Percentiles rank a stretch among this genome's conserved stretches.
phyloP scores from a whole-genome alignment of 2,113 vertebrate genomes.

The Himantopus leucocephalus region DNA sequence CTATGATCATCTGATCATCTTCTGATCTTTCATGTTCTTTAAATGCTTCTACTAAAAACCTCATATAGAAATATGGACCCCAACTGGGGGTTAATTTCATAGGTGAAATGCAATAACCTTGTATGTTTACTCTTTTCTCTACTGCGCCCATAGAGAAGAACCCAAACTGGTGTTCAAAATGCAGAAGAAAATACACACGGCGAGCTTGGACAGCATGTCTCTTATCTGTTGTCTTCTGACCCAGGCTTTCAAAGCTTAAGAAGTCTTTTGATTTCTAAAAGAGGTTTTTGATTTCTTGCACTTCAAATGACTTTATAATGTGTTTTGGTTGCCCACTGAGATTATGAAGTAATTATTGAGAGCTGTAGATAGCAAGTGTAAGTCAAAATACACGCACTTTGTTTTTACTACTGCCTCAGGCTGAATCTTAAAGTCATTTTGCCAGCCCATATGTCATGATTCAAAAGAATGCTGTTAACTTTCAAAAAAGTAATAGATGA shows the following conservation, averaged over 20 bases:
- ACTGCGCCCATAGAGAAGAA: not conserved
- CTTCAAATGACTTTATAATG: not conserved
- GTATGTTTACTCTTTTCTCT: not conserved
- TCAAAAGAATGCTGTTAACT: not conserved
- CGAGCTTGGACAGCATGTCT: not conserved
- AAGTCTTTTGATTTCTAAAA: constrained; percentile 35
- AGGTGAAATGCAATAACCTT: not conserved
- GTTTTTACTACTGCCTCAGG: constrained; percentile 24
- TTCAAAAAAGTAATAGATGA: not conserved
- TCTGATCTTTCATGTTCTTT: not conserved
- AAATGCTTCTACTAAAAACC: not conserved
- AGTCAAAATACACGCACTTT: constrained; percentile 24
- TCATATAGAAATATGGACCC: not conserved
- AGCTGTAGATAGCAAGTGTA: not conserved
- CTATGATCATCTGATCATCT: not conserved
- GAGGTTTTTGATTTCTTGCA: constrained; percentile 31
- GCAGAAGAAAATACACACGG: not conserved
- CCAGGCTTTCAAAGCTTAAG: constrained; percentile 13
- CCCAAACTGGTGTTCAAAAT: not conserved
- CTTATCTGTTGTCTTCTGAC: not conserved
- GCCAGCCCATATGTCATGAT: not conserved
- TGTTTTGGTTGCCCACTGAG: not conserved
- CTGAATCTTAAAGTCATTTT: not conserved
- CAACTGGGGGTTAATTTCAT: not conserved
- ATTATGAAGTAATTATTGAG: constrained; percentile 21